These are phyloP conservation scores for Actias luna DNA, from an alignment of 2,888 invertebrate genomes.

Conservation along the genomic window DNA sequence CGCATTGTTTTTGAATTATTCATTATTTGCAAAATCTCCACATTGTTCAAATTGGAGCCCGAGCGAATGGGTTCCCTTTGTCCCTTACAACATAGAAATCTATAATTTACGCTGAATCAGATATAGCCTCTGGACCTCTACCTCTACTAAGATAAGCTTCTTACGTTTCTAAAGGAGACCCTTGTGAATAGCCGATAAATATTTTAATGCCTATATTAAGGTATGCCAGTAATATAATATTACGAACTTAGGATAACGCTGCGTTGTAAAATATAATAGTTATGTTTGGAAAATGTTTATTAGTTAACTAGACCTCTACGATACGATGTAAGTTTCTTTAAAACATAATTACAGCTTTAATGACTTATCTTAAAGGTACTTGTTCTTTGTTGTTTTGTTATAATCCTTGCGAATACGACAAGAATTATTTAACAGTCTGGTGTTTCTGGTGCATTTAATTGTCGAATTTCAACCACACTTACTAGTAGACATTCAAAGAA, in stretches of 20 bases:
- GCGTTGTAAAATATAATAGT: not conserved
- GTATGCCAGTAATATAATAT: not conserved
- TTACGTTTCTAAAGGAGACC: not conserved
- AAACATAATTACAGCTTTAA: too few relatives aligned
- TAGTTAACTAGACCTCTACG: not conserved
- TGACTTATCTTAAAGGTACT: too few relatives aligned
- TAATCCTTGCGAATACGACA: too few relatives aligned
- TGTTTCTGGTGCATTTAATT: too few relatives aligned
- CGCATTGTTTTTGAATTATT: not conserved
- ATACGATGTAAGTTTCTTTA: not conserved
- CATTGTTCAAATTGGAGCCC: not conserved
- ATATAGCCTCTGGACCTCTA: constrained; percentile 4
- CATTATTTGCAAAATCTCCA: not conserved
- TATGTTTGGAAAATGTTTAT: not conserved
- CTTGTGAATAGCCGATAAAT: constrained; percentile 3
- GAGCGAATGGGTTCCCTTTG: not conserved
- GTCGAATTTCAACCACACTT: too few relatives aligned
- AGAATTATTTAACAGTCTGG: too few relatives aligned
- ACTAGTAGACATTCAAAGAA: too few relatives aligned
- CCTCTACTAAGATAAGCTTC: constrained; percentile 7
- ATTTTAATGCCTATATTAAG: constrained; percentile 6
- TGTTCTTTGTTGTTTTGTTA: too few relatives aligned
- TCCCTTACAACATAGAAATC: constrained; percentile 4
- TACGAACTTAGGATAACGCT: not conserved
- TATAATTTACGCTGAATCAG: constrained; percentile 5